Conservation (phyloP, 2,113 vertebrate genomes). For the Phalacrocorax carbo region DNA sequence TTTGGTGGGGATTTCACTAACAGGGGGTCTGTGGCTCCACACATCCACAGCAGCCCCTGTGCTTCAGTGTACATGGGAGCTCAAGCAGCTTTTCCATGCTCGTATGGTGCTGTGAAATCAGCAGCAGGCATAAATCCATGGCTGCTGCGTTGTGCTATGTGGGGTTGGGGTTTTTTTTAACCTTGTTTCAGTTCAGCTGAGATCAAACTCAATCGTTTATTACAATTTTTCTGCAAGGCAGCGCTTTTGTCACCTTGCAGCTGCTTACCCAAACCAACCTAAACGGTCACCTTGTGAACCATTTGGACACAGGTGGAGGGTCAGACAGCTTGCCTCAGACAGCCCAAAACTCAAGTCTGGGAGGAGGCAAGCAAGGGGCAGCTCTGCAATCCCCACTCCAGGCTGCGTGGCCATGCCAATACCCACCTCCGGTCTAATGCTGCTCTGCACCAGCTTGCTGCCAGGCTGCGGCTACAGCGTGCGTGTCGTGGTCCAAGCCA, state of each 20-base stretch:
- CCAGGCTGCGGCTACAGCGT: rapidly evolving
- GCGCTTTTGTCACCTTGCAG: neutral
- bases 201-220: neutral
- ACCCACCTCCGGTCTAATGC: neutral
- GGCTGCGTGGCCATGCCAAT: rapidly evolving
- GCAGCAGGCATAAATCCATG: rapidly evolving
- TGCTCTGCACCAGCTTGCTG: neutral
- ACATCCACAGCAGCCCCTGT: rapidly evolving
- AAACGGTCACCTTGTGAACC: neutral
- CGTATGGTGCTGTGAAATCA: rapidly evolving
- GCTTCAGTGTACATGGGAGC: too few relatives aligned
- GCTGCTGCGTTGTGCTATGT: neutral
- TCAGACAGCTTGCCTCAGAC: rapidly evolving
- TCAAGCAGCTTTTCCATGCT: neutral
- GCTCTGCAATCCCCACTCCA: rapidly evolving
- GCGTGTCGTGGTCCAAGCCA: rapidly evolving
- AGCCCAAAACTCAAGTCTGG: rapidly evolving
- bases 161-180: rapidly evolving
- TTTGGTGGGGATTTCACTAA: neutral
- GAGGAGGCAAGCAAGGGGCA: neutral
- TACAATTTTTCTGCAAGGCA: neutral
- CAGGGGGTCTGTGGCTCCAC: rapidly evolving
- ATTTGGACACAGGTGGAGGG: rapidly evolving
- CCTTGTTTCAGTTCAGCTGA: neutral
- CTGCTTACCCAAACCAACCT: neutral